These are phyloP conservation scores for Orgyia antiqua DNA, from an alignment of 2,888 invertebrate genomes.

Conservation along the genomic window DNA sequence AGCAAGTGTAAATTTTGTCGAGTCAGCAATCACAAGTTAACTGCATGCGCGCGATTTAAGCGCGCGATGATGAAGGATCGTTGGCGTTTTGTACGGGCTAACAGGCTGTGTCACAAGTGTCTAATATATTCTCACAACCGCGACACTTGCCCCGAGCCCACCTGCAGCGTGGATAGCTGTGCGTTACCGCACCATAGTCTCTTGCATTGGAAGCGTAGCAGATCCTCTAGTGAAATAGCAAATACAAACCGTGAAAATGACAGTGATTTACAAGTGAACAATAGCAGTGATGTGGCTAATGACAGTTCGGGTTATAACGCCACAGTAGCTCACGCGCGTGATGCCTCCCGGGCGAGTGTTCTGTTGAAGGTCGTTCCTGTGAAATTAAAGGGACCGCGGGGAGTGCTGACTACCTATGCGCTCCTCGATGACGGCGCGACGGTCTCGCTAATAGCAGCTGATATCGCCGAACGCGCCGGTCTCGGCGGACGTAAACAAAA, in stretches of 20 bases:
- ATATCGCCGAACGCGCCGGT: background rate
- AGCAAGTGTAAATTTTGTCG: constrained; percentile 1
- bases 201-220: background rate
- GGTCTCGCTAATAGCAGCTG: background rate
- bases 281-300: too few species aligned
- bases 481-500: background rate
- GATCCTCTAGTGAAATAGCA: too few species aligned
- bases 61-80: constrained; percentile 2
- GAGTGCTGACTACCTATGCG: background rate
- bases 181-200: background rate
- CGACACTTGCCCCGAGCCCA: background rate
- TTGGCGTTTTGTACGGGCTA: constrained; percentile 1
- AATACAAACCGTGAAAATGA: background rate
- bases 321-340: too few species aligned
- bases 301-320: background rate
- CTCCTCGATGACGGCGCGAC: background rate
- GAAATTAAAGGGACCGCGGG: too few species aligned
- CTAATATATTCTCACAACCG: background rate
- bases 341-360: too few species aligned
- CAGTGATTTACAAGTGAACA: background rate
- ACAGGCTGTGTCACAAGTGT: constrained; percentile 2
- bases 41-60: constrained; percentile 1
- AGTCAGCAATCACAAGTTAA: background rate
- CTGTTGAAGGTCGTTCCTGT: too few species aligned
- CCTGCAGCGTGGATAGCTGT: constrained; percentile 2